A percentile compares a stretch with the other conserved stretches of the same genome.
Evolutionary conservation across 2,113 vertebrate genomes (phyloP).

Genomic region (Microtus montanus): DNA sequence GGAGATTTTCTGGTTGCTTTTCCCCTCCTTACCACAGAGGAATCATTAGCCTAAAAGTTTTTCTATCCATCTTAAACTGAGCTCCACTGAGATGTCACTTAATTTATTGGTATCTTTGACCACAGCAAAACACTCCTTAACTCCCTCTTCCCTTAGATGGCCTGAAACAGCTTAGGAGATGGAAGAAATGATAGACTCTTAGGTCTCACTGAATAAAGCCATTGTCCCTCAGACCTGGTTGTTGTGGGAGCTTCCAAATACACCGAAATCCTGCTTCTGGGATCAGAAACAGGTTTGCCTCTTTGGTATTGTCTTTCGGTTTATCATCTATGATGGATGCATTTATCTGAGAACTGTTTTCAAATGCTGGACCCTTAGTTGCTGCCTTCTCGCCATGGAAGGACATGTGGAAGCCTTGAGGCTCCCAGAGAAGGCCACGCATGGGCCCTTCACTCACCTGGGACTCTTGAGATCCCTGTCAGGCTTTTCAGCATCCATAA

Average conservation of each 20-base stretch:
- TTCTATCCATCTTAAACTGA: not conserved
- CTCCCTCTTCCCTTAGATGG: not conserved
- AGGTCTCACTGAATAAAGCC: not conserved
- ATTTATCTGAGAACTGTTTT: not conserved
- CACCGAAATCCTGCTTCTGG: not conserved
- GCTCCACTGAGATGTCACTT: not conserved
- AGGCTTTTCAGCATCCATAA: not conserved
- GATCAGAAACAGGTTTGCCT: not conserved
- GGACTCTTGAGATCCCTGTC: not conserved
- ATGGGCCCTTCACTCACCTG: conserved; percentile 67
- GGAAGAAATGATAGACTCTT: not conserved
- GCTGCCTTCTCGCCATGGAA: not conserved
- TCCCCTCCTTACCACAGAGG: not conserved
- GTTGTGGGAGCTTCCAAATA: not conserved
- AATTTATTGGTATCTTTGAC: not conserved
- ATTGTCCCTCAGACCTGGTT: not conserved
- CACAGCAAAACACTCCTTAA: not conserved
- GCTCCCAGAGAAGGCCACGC: not conserved
- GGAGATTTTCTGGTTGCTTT: conserved; percentile 32
- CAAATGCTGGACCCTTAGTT: not conserved
- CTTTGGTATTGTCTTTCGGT: not conserved
- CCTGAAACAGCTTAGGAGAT: not conserved
- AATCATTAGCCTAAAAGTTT: conserved; percentile 15
- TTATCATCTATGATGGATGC: not conserved
- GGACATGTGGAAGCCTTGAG: not conserved